These are phyloP conservation scores for Sebastes cheni DNA, from an alignment of 2,797 vertebrate genomes.

Conservation along the genomic window DNA sequence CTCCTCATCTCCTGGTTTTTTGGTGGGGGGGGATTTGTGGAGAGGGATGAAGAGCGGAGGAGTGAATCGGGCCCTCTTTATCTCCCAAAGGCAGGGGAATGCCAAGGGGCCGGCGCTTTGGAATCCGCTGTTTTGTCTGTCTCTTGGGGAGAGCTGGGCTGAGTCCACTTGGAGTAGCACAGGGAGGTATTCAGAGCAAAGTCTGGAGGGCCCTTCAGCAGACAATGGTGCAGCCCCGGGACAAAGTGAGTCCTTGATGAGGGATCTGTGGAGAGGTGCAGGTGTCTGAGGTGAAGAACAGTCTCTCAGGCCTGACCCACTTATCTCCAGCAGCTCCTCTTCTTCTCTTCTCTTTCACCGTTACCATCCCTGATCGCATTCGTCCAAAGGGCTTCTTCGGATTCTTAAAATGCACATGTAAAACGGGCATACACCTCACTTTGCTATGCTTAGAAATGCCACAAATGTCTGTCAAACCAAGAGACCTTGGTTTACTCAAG, in stretches of 20 bases:
- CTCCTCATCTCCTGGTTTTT: conserved; percentile 53
- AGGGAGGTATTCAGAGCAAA: conserved; percentile 79
- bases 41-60: conserved; percentile 70
- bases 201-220: conserved; percentile 82
- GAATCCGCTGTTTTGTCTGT: conserved; percentile 85
- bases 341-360: conserved; percentile 9
- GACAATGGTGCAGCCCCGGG: conserved; percentile 85
- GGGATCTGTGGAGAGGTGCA: conserved; percentile 83
- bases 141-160: conserved; percentile 82
- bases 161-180: conserved; percentile 84
- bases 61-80: conserved; percentile 82
- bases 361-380: conserved; percentile 15
- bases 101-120: conserved; percentile 84
- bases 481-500: conserved; percentile 51
- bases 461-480: conserved; percentile 29
- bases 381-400: conserved; percentile 18
- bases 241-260: conserved; percentile 89
- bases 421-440: conserved; percentile 19
- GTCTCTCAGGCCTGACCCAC: conserved; percentile 69
- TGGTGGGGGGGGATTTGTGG: not conserved
- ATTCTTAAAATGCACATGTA: conserved; percentile 30
- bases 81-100: conserved; percentile 86
- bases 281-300: conserved; percentile 81
- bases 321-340: conserved; percentile 62
- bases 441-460: conserved; percentile 33